phyloP scores from a whole-genome alignment of 2,888 invertebrate species.

The Xestia sexstrigata region DNA sequence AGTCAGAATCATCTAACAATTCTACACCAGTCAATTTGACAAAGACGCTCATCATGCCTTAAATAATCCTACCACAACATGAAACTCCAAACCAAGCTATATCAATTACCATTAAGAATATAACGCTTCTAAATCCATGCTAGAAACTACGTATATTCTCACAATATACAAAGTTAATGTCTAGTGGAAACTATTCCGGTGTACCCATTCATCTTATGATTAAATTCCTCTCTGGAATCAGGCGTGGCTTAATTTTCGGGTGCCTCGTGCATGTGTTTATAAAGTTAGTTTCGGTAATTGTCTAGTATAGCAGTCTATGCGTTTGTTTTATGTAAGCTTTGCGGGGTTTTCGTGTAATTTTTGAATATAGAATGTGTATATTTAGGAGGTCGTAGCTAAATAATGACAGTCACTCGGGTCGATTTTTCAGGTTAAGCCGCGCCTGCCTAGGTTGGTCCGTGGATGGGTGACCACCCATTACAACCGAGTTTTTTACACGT shows the following conservation, averaged over 20 bases:
- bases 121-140: constrained; percentile 42
- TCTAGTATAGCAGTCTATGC: not conserved
- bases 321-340: constrained; percentile 8
- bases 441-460: too few relatives aligned
- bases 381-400: too few relatives aligned
- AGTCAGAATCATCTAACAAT: not conserved
- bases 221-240: constrained; percentile 58
- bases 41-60: not conserved
- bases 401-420: too few relatives aligned
- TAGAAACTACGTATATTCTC: constrained; percentile 45
- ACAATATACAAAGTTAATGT: constrained; percentile 57
- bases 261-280: constrained; percentile 48
- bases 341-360: not conserved
- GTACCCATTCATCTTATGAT: constrained; percentile 57
- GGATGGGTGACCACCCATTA: too few relatives aligned
- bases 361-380: not conserved
- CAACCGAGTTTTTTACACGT: too few relatives aligned
- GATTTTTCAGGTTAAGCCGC: too few relatives aligned
- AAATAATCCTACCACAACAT: not conserved
- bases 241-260: constrained; percentile 54
- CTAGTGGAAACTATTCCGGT: constrained; percentile 46
- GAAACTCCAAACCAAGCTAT: constrained; percentile 23
- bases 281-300: constrained; percentile 28
- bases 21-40: not conserved
- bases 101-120: constrained; percentile 39